Evolutionary conservation across 2,113 vertebrate species (phyloP).

Genomic region (Neofelis nebulosa): DNA sequence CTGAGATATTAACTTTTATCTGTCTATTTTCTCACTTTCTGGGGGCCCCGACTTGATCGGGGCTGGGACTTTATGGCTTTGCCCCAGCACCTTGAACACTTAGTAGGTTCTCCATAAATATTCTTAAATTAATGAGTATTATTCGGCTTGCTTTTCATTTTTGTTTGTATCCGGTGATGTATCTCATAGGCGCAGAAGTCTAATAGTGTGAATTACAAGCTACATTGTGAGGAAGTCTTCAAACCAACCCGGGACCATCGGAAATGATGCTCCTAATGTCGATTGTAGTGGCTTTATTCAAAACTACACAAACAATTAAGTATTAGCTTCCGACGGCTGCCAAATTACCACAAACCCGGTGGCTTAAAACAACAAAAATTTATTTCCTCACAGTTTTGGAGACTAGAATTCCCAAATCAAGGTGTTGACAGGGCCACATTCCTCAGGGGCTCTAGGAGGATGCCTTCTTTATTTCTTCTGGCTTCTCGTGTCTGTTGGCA

Average conservation of each 20-base stretch:
- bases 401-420: background rate
- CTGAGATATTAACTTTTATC: background rate
- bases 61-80: background rate
- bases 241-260: background rate
- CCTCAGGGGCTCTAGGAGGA: background rate
- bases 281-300: background rate
- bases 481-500: background rate
- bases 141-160: background rate
- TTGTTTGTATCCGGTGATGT: background rate
- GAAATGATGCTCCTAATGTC: background rate
- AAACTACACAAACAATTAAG: background rate
- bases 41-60: background rate
- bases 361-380: background rate
- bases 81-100: background rate
- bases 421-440: background rate
- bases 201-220: background rate
- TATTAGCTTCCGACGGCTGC: background rate
- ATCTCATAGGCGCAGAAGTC: background rate
- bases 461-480: background rate
- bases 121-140: background rate
- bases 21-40: background rate
- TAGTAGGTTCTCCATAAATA: background rate
- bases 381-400: background rate
- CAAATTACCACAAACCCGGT: background rate
- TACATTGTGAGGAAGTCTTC: background rate